phyloP scores from a whole-genome alignment of 2,113 vertebrate genomes.

The Gymnarchus niloticus region DNA sequence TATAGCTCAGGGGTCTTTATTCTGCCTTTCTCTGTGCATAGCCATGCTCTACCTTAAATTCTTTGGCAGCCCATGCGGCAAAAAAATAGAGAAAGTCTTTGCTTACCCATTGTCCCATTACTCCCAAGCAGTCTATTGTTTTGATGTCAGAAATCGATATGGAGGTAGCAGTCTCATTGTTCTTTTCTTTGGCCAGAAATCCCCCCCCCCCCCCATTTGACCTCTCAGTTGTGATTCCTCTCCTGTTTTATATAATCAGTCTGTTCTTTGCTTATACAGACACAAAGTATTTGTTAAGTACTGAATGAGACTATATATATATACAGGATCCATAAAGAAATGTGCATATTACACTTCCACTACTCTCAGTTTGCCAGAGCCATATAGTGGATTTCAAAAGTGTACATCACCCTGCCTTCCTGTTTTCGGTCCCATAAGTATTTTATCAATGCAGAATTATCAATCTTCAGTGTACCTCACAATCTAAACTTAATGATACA shows the following conservation, averaged over 20 bases:
- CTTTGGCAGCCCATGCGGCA: not conserved
- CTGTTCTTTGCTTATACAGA: slow-evolving; percentile 43
- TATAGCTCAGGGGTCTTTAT: not conserved
- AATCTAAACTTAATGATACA: too few species aligned
- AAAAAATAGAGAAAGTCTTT: not conserved
- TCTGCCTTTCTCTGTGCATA: not conserved
- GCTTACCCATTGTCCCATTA: slow-evolving; percentile 26
- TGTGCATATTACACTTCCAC: not conserved
- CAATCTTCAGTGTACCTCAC: not conserved
- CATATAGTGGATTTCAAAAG: not conserved
- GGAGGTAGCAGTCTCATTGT: not conserved
- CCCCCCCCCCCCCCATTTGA: not conserved
- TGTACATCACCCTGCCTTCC: not conserved
- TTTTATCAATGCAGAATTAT: not conserved
- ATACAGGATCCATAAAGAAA: not conserved
- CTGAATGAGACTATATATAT: not conserved
- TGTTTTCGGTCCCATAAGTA: not conserved
- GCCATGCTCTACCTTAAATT: not conserved
- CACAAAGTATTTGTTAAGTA: slow-evolving; percentile 46
- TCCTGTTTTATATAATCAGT: slow-evolving; percentile 55
- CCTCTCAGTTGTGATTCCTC: slow-evolving; percentile 12
- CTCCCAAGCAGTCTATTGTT: slow-evolving; percentile 23
- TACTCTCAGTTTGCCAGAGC: not conserved
- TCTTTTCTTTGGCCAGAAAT: not conserved
- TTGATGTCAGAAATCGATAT: slow-evolving; percentile 18